phyloP scores from a whole-genome alignment of 2,113 vertebrate species.

The Indri indri region DNA sequence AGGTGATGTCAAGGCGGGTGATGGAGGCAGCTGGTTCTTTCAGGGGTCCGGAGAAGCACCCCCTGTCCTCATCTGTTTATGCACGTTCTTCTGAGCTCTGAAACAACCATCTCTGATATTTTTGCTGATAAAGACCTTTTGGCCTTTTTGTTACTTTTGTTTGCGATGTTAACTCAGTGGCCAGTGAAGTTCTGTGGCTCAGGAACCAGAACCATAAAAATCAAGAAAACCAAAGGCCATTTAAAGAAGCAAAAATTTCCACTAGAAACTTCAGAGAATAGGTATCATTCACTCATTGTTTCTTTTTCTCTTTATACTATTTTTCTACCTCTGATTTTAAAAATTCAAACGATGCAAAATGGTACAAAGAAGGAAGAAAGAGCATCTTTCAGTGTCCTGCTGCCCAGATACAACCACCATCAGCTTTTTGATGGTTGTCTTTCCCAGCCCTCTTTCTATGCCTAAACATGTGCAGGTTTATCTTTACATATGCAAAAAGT shows the following conservation, averaged over 20 bases:
- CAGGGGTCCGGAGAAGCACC: background rate
- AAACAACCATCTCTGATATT: background rate
- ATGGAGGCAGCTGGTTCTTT: background rate
- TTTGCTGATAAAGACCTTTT: background rate
- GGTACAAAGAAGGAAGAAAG: background rate
- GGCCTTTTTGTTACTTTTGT: background rate
- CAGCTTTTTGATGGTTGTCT: background rate
- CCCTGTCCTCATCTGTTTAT: background rate
- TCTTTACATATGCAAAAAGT: background rate
- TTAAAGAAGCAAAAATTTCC: background rate
- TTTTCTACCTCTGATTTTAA: slow-evolving; percentile 5
- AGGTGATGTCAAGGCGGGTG: background rate
- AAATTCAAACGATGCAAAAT: background rate
- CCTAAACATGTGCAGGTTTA: background rate
- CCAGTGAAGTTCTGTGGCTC: background rate
- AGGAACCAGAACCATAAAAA: background rate
- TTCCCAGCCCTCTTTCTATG: background rate
- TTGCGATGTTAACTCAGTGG: background rate
- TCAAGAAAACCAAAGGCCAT: background rate
- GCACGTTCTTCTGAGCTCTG: background rate
- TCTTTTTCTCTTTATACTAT: background rate
- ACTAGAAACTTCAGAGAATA: background rate
- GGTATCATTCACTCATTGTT: background rate
- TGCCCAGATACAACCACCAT: background rate
- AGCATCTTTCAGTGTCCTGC: background rate